Conservation (phyloP, 2,888 invertebrate genomes). For the Athripsodes cinereus region DNA sequence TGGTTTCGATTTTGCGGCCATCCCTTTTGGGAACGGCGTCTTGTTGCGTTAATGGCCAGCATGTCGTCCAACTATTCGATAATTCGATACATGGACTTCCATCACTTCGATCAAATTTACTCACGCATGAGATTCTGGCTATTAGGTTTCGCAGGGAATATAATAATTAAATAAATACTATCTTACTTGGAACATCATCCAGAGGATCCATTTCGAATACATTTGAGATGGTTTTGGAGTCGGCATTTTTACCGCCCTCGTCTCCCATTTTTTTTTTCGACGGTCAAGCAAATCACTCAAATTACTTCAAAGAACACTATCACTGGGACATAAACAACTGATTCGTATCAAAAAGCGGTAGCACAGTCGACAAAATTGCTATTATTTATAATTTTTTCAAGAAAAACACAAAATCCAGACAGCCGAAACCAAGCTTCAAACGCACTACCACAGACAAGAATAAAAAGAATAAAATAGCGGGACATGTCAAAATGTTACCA, state of each 20-base stretch:
- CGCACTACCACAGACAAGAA: not conserved
- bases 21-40: not conserved
- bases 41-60: not conserved
- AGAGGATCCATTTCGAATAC: conserved; percentile 13
- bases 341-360: not conserved
- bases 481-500: not conserved
- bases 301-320: not conserved
- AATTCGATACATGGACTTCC: too few species aligned
- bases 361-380: not conserved
- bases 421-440: not conserved
- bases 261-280: conserved; percentile 15
- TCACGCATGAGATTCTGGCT: not conserved
- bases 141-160: not conserved
- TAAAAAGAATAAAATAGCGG: not conserved
- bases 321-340: not conserved
- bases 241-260: conserved; percentile 25
- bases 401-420: not conserved
- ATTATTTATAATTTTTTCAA: not conserved
- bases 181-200: conserved; percentile 13
- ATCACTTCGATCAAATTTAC: too few species aligned
- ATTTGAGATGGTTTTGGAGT: conserved; percentile 13
- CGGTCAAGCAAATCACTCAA: not conserved
- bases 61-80: not conserved
- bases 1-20: not conserved
- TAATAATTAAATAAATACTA: not conserved